Percentiles rank a stretch among this genome's conserved stretches.
Evolutionary conservation across 2,113 vertebrate species (phyloP).

Genomic region (Gavia stellata): DNA sequence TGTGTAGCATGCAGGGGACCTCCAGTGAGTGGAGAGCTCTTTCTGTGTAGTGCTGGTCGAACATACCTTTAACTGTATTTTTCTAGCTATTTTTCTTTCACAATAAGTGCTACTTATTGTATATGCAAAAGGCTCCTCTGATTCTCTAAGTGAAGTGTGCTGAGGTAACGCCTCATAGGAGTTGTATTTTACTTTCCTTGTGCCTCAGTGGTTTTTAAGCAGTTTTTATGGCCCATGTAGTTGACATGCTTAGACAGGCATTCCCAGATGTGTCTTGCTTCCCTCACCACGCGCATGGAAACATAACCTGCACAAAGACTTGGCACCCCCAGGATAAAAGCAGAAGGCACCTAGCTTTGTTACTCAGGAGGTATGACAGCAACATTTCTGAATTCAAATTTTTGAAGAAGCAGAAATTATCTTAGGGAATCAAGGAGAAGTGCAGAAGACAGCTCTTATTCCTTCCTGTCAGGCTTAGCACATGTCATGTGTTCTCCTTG

Average conservation of each 20-base stretch:
- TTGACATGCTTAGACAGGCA: not conserved
- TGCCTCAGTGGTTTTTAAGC: rapidly evolving
- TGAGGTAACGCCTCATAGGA: not conserved
- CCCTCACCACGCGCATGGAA: not conserved
- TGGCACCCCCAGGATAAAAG: not conserved
- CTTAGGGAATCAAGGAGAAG: not conserved
- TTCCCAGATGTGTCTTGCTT: not conserved
- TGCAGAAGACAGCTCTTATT: not conserved
- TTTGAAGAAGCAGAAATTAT: not conserved
- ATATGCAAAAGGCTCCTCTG: not conserved
- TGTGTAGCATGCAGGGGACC: rapidly evolving
- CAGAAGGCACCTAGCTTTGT: not conserved
- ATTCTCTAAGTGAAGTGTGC: not conserved
- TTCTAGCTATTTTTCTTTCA: not conserved
- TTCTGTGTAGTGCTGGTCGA: not conserved
- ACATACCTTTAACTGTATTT: not conserved
- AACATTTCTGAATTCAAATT: not conserved
- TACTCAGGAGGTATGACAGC: not conserved
- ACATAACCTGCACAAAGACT: not conserved
- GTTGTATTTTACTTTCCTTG: not conserved
- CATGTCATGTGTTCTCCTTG: rapidly evolving
- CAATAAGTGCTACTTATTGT: not conserved
- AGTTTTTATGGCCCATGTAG: not conserved
- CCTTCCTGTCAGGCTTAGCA: not conserved
- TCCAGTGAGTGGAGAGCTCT: too few relatives aligned